Evolutionary conservation across 2,113 vertebrate species (phyloP).

Genomic region (Scatophagus argus): DNA sequence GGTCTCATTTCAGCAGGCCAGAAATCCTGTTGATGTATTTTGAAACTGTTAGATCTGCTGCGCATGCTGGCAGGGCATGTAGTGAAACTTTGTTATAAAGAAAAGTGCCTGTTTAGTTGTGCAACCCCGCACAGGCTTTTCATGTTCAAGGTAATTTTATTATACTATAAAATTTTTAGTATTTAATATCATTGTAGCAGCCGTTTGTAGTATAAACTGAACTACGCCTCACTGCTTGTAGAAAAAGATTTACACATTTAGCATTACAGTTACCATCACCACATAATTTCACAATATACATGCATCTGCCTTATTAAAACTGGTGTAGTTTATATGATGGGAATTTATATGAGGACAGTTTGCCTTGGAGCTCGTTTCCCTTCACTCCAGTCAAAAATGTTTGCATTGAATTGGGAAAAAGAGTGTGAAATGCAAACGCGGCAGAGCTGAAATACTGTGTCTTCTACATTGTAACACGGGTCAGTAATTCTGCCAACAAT

Average conservation of each 20-base stretch:
- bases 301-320: too few species aligned
- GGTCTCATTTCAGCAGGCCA: conserved; percentile 19
- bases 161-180: too few species aligned
- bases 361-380: too few species aligned
- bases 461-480: too few species aligned
- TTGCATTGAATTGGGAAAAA: not conserved
- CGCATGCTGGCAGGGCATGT: not conserved
- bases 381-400: not conserved
- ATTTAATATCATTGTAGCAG: not conserved
- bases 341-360: too few species aligned
- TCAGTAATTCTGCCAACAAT: too few species aligned
- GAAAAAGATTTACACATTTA: not conserved
- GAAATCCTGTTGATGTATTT: conserved; percentile 21
- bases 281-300: too few species aligned
- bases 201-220: not conserved
- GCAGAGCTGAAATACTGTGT: not conserved
- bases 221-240: not conserved
- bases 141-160: too few species aligned
- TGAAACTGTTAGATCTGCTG: not conserved
- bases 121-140: not conserved
- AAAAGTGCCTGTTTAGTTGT: not conserved
- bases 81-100: not conserved
- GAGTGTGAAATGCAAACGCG: not conserved
- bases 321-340: too few species aligned
- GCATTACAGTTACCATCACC: too few species aligned